phyloP scores from a whole-genome alignment of 2,797 vertebrate species.

The Sciaenops ocellatus region DNA sequence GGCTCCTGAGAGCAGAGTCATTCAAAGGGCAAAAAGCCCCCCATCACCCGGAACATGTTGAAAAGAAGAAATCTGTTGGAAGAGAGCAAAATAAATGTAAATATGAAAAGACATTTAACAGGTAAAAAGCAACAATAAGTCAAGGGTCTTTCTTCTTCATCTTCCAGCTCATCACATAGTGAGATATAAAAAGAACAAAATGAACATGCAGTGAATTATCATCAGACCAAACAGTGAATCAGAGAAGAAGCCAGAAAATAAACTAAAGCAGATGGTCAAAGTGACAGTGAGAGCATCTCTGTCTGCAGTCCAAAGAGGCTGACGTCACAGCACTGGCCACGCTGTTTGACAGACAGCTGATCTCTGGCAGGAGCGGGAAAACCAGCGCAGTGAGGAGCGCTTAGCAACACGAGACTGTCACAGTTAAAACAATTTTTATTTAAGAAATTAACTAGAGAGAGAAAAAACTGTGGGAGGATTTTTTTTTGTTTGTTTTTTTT shows the following conservation, averaged over 20 bases:
- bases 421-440: neutral
- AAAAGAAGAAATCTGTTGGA: neutral
- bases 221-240: conserved; percentile 25
- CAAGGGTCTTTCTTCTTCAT: neutral
- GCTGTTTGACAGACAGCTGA: conserved; percentile 42
- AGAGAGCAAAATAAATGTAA: neutral
- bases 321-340: conserved; percentile 26
- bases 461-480: neutral
- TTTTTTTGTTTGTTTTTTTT: neutral
- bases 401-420: neutral
- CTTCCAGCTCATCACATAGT: conserved; percentile 4
- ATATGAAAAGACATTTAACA: neutral
- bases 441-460: neutral
- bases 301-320: conserved; percentile 42
- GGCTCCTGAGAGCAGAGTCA: conserved; percentile 34
- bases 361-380: conserved; percentile 22
- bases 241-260: conserved; percentile 26
- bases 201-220: conserved; percentile 30
- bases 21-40: conserved; percentile 26
- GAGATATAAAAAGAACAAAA: conserved; percentile 26
- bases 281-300: conserved; percentile 53
- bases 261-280: conserved; percentile 55
- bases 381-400: neutral
- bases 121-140: neutral
- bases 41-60: neutral